phyloP scores from a whole-genome alignment of 2,113 vertebrate species.

The Merops nubicus region DNA sequence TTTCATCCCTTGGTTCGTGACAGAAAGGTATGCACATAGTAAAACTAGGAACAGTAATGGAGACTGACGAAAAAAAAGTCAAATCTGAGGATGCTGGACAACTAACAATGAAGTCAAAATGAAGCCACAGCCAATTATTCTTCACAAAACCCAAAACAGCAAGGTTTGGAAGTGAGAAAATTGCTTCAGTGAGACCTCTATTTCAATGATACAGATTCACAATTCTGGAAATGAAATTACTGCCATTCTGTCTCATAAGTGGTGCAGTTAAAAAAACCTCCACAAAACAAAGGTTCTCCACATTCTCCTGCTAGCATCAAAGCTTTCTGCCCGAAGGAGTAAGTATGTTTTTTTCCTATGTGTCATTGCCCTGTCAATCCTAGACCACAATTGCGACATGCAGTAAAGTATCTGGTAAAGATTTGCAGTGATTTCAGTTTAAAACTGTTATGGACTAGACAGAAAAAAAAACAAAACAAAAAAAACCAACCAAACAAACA shows the following conservation, averaged over 20 bases:
- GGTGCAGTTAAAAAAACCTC: neutral
- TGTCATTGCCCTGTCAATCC: neutral
- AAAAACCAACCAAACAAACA: too few relatives aligned
- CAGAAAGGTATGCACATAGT: neutral
- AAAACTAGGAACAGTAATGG: neutral
- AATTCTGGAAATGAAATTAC: neutral
- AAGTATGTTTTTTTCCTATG: neutral
- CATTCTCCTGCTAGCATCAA: neutral
- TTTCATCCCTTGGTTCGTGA: too few relatives aligned
- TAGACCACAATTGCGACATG: neutral
- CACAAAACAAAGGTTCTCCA: neutral
- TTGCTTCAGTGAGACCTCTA: neutral
- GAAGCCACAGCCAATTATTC: neutral
- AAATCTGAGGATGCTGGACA: neutral
- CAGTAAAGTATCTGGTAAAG: neutral
- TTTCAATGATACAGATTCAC: neutral
- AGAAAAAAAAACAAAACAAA: neutral
- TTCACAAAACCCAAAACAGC: neutral
- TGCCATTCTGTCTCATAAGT: neutral
- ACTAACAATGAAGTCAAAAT: neutral
- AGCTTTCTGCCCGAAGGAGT: neutral
- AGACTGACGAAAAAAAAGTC: neutral
- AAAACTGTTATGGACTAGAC: neutral
- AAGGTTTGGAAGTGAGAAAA: neutral
- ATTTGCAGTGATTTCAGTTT: neutral